These are phyloP conservation scores for Diplazon laetatorius DNA, from an alignment of 2,888 invertebrate species.

Conservation along the genomic window DNA sequence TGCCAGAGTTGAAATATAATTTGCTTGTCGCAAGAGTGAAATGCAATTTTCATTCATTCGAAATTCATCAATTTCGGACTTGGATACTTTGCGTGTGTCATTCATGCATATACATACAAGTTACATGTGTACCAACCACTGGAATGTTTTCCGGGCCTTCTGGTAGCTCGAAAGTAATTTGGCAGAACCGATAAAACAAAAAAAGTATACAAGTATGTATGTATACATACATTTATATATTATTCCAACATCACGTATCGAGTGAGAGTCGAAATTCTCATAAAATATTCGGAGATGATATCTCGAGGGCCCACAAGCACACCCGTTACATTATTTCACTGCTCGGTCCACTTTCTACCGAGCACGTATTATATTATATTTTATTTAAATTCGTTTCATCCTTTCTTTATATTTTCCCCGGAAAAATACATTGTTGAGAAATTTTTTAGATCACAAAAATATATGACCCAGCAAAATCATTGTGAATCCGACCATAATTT, in stretches of 20 bases:
- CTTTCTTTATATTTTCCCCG: conserved; percentile 1
- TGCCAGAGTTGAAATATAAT: no score
- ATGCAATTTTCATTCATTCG: no score
- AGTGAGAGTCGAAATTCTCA: conserved; percentile 32
- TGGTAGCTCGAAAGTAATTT: not conserved
- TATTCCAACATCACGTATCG: conserved; percentile 1
- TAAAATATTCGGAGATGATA: conserved; percentile 33
- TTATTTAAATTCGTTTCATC: conserved; percentile 1
- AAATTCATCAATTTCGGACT: no score
- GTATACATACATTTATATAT: no score
- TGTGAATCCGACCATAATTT: no score
- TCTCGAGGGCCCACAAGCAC: conserved; percentile 32
- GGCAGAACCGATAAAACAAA: not conserved
- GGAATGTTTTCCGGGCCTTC: no score
- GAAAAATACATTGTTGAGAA: not conserved
- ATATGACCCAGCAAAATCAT: not conserved
- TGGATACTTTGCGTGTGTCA: no score
- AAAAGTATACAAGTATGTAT: no score
- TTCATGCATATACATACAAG: no score
- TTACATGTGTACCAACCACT: no score
- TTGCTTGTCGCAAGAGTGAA: no score
- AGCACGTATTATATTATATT: conserved; percentile 7
- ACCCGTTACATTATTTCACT: conserved; percentile 27
- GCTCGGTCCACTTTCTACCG: conserved; percentile 46
- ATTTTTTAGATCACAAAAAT: not conserved